Evolutionary conservation across 2,888 invertebrate species (phyloP), one percentile per base, ranked within the genome.

Genomic region (Dexiosoma caninum): DNA sequence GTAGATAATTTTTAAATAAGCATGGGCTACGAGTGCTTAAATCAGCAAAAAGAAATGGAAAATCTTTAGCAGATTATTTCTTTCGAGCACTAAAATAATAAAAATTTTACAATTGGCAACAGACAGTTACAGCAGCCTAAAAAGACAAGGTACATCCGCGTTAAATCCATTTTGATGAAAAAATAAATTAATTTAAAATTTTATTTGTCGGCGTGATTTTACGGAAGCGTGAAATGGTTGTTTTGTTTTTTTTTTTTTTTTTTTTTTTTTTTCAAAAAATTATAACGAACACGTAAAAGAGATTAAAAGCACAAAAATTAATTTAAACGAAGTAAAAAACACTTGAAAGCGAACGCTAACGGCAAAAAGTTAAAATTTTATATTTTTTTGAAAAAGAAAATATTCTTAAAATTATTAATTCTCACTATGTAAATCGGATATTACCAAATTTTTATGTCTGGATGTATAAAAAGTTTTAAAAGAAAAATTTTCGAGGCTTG

Each of bases 181-280:
- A 75, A 69, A 55, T 64, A 71, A 80, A 71, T 71, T 66, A 46
- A 80, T 53, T 71, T 16, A 35, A 64, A 53, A 37, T 70, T 51
- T 42, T 23, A 70, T 64, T 62, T 62, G 62, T 6, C 51, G 55
- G 59, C 57, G 70, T 62, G 75, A 75, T 80, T 75, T 75, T 37
- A 51, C 30, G 35, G 35, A 76, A 75, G 79, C 69, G 74, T 69
- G 49, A 79, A 79, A 79, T 64, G 30, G 12, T 12, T 37, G 3
- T 67, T 35, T n/a, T 51, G n/a, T n/a, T n/a, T n/a, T n/a, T n/a
- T n/a, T n/a, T n/a, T n/a, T n/a, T n/a, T n/a, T n/a, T n/a, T n/a
- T n/a, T n/a, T n/a, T n/a, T n/a, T n/a, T n/a, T n/a, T 16, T 57
- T 19, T 51, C 19, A 7, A 10, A 7, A 21, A 12, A 35, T 23